A percentile compares a stretch with the other conserved stretches of the same genome.
Conservation (phyloP, 1,140 invertebrate genomes). For the Drosophila paulistorum region DNA sequence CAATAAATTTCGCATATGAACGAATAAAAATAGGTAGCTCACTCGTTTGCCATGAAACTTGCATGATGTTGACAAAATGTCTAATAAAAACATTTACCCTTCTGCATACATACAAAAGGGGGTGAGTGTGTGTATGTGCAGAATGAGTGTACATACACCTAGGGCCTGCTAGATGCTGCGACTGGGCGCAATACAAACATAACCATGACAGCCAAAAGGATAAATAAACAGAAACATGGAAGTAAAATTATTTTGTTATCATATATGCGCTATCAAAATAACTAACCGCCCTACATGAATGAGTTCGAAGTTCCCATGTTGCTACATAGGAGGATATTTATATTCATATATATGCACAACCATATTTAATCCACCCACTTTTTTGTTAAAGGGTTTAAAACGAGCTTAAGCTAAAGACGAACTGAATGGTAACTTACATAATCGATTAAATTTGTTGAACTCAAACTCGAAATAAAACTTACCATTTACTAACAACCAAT, state of each 20-base stretch:
- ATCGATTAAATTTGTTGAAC: too few species aligned
- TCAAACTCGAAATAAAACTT: too few species aligned
- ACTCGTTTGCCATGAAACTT: slow-evolving; percentile 29
- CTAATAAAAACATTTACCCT: slow-evolving; percentile 64
- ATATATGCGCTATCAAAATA: slow-evolving; percentile 55
- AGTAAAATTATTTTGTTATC: slow-evolving; percentile 69
- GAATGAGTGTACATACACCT: neutral
- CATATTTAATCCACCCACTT: too few species aligned
- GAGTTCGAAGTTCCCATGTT: neutral
- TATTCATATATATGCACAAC: neutral
- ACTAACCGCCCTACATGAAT: neutral
- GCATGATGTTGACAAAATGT: slow-evolving; percentile 62
- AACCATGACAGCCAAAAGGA: slow-evolving; percentile 41
- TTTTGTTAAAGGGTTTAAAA: too few species aligned
- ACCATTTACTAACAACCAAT: neutral
- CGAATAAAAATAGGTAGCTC: slow-evolving; percentile 34
- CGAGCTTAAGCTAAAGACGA: too few species aligned
- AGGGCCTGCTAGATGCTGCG: neutral
- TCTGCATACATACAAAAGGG: slow-evolving; percentile 18
- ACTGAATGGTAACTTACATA: too few species aligned
- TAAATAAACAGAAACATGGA: slow-evolving; percentile 62
- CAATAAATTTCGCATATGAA: slow-evolving; percentile 52
- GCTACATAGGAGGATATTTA: neutral
- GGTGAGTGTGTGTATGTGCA: neutral
- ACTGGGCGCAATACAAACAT: slow-evolving; percentile 32